A percentile compares a stretch with the other conserved stretches of the same genome.
Conservation (phyloP, 2,888 invertebrate genomes). For the Platynereis dumerilii region DNA sequence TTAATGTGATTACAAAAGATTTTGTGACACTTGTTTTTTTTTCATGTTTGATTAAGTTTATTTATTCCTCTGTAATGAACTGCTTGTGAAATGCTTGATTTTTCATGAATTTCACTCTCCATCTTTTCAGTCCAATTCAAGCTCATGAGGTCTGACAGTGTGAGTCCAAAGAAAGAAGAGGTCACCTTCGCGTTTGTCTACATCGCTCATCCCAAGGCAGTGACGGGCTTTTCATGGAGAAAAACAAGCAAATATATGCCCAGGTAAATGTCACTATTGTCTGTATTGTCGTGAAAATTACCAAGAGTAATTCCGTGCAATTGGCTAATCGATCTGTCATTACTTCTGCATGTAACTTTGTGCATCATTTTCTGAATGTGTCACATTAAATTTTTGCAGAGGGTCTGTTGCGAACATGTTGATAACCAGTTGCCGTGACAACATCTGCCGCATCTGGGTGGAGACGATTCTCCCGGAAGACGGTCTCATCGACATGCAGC, state of each 20-base stretch:
- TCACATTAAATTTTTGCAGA: constrained; percentile 71
- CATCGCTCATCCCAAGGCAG: constrained; percentile 87
- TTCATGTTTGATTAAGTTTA: too few species aligned
- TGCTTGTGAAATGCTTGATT: too few species aligned
- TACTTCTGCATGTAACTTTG: too few species aligned
- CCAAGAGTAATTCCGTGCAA: too few species aligned
- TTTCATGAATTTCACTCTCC: not conserved
- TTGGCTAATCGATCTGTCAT: too few species aligned
- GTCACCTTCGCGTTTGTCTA: constrained; percentile 79
- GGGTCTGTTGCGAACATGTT: constrained; percentile 97
- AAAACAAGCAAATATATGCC: constrained; percentile 99
- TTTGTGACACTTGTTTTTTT: too few species aligned
- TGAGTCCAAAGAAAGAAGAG: constrained; percentile 67
- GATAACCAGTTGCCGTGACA: constrained; percentile 96
- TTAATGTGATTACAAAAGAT: too few species aligned
- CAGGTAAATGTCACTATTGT: constrained; percentile 76
- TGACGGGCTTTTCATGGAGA: constrained; percentile 95
- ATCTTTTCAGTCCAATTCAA: constrained; percentile 41
- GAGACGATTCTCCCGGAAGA: constrained; percentile 97
- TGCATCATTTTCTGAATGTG: too few species aligned
- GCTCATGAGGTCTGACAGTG: constrained; percentile 48
- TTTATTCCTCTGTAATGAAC: too few species aligned
- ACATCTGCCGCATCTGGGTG: constrained; percentile 98
- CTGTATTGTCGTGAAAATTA: too few species aligned
- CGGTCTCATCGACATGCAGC: constrained; percentile 69